These are phyloP conservation scores for Calliphora vicina DNA, from an alignment of 1,140 invertebrate genomes.

Conservation along the genomic window DNA sequence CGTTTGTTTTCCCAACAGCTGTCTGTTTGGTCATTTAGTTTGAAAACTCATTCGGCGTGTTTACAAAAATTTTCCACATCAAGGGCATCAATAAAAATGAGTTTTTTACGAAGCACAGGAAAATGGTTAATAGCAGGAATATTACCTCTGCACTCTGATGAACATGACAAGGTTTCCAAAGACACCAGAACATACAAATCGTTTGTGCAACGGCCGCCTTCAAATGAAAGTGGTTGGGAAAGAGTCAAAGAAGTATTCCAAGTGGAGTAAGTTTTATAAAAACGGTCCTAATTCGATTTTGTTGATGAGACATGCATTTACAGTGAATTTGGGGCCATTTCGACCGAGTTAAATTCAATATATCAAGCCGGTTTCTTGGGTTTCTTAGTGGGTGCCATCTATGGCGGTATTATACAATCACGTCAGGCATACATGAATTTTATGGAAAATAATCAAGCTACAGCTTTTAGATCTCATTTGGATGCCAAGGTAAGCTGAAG, in stretches of 20 bases:
- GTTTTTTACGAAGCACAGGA: background rate
- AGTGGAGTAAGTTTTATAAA: constrained; percentile 61
- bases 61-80: background rate
- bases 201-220: constrained; percentile 42
- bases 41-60: background rate
- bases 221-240: constrained; percentile 63
- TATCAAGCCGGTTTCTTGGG: constrained; percentile 67
- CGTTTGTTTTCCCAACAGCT: too few species aligned
- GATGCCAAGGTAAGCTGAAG: constrained; percentile 70
- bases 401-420: constrained; percentile 71
- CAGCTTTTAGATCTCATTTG: constrained; percentile 70
- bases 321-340: constrained; percentile 70
- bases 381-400: constrained; percentile 67
- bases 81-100: background rate
- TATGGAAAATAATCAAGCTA: constrained; percentile 77
- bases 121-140: background rate
- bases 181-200: constrained; percentile 57
- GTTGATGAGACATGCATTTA: constrained; percentile 45
- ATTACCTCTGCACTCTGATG: constrained; percentile 1
- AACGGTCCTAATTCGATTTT: constrained; percentile 6
- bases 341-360: constrained; percentile 69
- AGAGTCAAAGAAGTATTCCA: constrained; percentile 65
- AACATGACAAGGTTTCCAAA: constrained; percentile 41
- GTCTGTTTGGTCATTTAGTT: background rate
- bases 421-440: constrained; percentile 71